Evolutionary conservation across 2,797 vertebrate species (phyloP).

Genomic region (Phrynocephalus vlangalii): DNA sequence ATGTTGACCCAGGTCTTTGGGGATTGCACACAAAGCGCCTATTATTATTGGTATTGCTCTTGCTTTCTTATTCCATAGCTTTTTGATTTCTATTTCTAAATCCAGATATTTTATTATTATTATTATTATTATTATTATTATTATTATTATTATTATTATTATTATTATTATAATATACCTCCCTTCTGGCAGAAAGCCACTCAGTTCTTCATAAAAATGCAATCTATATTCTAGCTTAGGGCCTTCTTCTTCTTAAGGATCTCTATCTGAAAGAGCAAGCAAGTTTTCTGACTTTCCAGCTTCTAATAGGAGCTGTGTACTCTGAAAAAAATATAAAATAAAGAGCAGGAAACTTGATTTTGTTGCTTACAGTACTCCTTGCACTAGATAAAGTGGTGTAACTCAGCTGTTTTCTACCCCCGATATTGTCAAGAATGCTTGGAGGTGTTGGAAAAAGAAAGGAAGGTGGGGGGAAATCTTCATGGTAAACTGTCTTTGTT

Average conservation of each 20-base stretch:
- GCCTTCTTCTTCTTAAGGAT: neutral
- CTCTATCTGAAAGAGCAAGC: neutral
- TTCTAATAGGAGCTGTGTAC: neutral
- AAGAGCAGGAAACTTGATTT: neutral
- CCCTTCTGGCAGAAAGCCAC: neutral
- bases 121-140: too few relatives aligned
- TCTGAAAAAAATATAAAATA: neutral
- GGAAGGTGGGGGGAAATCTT: neutral
- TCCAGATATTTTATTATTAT: too few relatives aligned
- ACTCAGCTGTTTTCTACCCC: neutral
- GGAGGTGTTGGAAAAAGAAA: neutral
- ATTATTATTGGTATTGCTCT: too few relatives aligned
- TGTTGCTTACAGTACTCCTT: neutral
- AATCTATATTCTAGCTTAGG: neutral
- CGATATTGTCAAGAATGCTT: neutral
- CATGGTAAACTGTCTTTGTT: constrained; percentile 37
- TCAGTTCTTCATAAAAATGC: neutral
- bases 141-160: too few relatives aligned
- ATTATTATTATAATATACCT: too few relatives aligned
- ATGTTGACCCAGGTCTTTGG: too few relatives aligned
- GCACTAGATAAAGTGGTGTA: neutral
- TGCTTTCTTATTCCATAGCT: too few relatives aligned
- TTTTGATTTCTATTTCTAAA: too few relatives aligned
- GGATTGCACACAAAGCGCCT: too few relatives aligned
- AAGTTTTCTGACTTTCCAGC: neutral